Evolutionary conservation across 2,888 invertebrate genomes (phyloP), one percentile per base, ranked within the genome.

Genomic region (Morinoia aosen): DNA sequence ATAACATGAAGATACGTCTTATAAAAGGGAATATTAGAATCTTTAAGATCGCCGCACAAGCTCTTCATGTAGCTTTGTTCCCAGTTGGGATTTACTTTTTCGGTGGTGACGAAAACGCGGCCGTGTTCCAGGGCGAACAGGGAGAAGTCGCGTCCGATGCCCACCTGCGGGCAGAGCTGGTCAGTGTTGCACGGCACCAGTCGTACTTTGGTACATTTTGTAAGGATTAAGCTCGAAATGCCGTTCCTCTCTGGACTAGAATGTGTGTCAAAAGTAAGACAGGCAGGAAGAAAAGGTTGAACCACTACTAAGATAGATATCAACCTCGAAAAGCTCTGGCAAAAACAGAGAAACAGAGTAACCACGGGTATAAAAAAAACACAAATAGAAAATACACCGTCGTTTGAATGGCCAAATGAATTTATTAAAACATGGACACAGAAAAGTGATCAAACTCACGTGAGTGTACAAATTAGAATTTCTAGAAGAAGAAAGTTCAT

Each of bases 1-100:
- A 99, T 98, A 88, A 99, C 98, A 97, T 99, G 98, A 97, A 98
- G 98, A 97, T 99, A 98, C 97, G 99, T 99, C 97, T 99, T 99
- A 97, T 98, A 98, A 96, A 99, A 98, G 33, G 96, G 96, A 2
- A 95, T 95, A 94, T 95, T 91, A 1, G 97, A 98, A 98, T 98
- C 97, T 97, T 98, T 97, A 96, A 98, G 97, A 0, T 98, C 98
- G 0, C 97, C 97, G 97, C 98, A 98, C 97, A 98, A 97, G 96
- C 98, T 97, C 97, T 98, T 97, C 61, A 98, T 97, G 98, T 98
- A 98, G 0, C 98, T 97, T 97, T 98, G 98, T 39, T 98, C 98
- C 98, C 98, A 98, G 97, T 98, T 98, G 0, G 98, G 98, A 96
- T 98, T 98, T 95, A 98, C 98, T 97, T 98, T 98, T 97, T 99